These are phyloP conservation scores for Bombus vancouverensis DNA, from an alignment of 1,140 invertebrate species.

Conservation along the genomic window DNA sequence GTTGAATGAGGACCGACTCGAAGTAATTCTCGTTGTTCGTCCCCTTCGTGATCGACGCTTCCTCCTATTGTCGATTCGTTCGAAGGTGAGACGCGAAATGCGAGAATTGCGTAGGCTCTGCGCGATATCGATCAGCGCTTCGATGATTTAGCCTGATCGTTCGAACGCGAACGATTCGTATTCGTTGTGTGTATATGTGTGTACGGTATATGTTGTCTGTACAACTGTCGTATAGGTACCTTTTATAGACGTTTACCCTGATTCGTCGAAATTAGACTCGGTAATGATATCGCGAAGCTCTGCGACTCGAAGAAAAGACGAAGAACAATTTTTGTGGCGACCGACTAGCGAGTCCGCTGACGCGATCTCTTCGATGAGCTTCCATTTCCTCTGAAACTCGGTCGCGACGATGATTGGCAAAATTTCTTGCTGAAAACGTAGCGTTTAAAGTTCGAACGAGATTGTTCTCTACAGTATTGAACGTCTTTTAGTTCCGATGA, in stretches of 20 bases:
- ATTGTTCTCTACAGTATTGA: not conserved
- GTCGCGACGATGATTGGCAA: not conserved
- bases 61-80: not conserved
- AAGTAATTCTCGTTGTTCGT: conserved; percentile 47
- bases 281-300: not conserved
- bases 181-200: conserved; percentile 30
- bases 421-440: not conserved
- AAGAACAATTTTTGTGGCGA: not conserved
- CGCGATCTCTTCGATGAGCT: not conserved
- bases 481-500: conserved; percentile 4
- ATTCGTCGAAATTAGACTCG: conserved; percentile 33
- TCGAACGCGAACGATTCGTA: not conserved
- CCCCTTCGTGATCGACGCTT: not conserved
- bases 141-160: conserved; percentile 24
- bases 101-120: conserved; percentile 37
- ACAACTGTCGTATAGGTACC: not conserved
- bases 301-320: not conserved
- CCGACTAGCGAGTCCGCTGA: not conserved
- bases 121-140: conserved; percentile 21
- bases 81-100: not conserved
- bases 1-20: conserved; percentile 61
- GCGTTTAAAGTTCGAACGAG: not conserved
- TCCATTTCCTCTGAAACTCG: not conserved
- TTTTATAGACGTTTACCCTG: conserved; percentile 27
- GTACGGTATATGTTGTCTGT: not conserved